A percentile compares a stretch with the other conserved stretches of the same genome.
Conservation (phyloP, 2,888 invertebrate genomes). For the Phragmatobia fuliginosa region DNA sequence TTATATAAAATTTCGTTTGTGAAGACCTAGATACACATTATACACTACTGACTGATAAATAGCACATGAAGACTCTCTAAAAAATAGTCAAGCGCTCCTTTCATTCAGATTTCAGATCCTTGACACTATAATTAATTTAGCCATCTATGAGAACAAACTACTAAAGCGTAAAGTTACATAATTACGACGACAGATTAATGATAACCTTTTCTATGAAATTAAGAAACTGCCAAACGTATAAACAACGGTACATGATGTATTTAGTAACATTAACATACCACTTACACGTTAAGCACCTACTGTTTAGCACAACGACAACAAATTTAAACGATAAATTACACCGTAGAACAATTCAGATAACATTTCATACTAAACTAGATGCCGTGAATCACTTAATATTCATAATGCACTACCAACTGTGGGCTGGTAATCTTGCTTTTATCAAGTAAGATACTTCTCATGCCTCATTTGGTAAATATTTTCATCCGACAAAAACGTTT, state of each 20-base stretch:
- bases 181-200: background rate
- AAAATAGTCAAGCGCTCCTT: background rate
- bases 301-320: constrained; percentile 48
- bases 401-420: constrained; percentile 76
- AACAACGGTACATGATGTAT: constrained; percentile 49
- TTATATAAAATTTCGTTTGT: background rate
- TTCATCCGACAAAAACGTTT: constrained; percentile 67
- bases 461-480: constrained; percentile 70
- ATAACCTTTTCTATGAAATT: constrained; percentile 29
- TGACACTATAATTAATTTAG: background rate
- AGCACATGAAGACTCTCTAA: background rate
- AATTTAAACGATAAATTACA: constrained; percentile 58
- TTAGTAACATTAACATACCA: constrained; percentile 49
- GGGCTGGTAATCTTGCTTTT: constrained; percentile 68
- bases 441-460: constrained; percentile 66
- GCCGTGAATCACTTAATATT: constrained; percentile 68
- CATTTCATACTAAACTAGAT: constrained; percentile 64
- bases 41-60: background rate
- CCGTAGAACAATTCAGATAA: constrained; percentile 73
- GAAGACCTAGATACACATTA: background rate
- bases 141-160: background rate
- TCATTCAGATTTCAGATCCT: background rate
- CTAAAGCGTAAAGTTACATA: background rate
- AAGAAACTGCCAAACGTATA: constrained; percentile 37
- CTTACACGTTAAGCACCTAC: constrained; percentile 47